phyloP scores from a whole-genome alignment of 2,888 invertebrate species.

The Eremobia ochroleuca region DNA sequence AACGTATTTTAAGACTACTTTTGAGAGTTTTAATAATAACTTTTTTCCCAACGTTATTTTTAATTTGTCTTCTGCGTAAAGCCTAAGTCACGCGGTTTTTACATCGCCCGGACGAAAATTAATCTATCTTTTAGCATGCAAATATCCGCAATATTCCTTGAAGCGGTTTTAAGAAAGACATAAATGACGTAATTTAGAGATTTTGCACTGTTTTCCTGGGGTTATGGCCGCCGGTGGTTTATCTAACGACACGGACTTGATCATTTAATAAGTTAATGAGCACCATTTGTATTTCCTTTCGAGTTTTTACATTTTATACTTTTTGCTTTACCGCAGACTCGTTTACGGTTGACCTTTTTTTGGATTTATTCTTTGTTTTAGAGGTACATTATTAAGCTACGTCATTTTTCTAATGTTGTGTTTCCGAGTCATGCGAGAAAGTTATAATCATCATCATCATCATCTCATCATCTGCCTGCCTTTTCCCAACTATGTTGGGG shows the following conservation, averaged over 20 bases:
- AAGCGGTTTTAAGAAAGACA: constrained; percentile 66
- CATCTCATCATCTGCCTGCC: too few species aligned
- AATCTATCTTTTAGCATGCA: constrained; percentile 67
- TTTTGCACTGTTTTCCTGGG: constrained; percentile 48
- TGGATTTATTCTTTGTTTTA: background rate
- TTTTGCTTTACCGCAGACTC: background rate
- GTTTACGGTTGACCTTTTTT: constrained; percentile 5
- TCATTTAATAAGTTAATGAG: constrained; percentile 68
- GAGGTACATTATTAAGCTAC: background rate
- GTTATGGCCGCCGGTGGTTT: constrained; percentile 53
- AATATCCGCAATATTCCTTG: constrained; percentile 65
- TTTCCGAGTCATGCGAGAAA: too few species aligned
- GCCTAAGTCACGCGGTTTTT: constrained; percentile 25
- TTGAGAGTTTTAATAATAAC: background rate
- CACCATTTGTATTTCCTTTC: constrained; percentile 59
- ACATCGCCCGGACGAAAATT: constrained; percentile 53
- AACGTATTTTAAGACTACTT: background rate
- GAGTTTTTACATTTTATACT: constrained; percentile 40
- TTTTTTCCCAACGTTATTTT: constrained; percentile 19
- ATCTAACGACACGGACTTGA: constrained; percentile 61
- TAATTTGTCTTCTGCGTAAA: constrained; percentile 4
- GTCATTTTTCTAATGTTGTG: background rate
- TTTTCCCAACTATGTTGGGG: too few species aligned
- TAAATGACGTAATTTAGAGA: constrained; percentile 66
- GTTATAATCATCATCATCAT: too few species aligned